Base-by-base conservation (phyloP, 2,888 invertebrate genomes). In the Acrobasis consociella region DNA sequence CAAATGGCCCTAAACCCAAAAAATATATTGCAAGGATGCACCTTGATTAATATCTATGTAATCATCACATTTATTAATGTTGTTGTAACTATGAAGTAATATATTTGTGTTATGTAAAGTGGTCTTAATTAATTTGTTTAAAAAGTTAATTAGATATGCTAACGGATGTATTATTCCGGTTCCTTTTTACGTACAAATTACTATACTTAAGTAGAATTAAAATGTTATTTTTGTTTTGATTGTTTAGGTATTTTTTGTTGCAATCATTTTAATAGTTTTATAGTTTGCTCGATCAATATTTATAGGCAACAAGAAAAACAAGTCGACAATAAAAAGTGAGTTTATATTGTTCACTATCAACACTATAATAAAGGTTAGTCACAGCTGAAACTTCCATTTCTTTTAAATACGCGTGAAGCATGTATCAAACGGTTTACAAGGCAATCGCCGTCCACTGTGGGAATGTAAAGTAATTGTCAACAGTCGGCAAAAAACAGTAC, bases 381-480 rank as follows among this genome's bases (percentile, higher is more conserved):
- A 56, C 17, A 17, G 56, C 42, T 46, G 17, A 56, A 56, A 16
- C 16, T 39, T 55, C 55, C 16, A 39, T 66, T 71, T 68, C 72
- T 72, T 67, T 65, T 51, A 59, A 56, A 61, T 46, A 37, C 46
- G 53, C 46, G 53, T 53, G 46, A 49, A 39, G 15, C 38, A 53
- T 62, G 16, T 51, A 53, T 62, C 63, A 65, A 73, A 67, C 70
- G 66, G 73, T 64, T 60, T 75, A 73, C 70, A 74, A 72, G 73
- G 72, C 72, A 75, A 76, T 72, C 69, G 67, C 53, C 67, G 64
- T 31, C 31, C 68, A 72, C 77, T 81, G 83, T 82, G 78, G 80
- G 80, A 82, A 81, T 74, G 72, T 74, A 69, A 66, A 73, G 77
- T 77, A 78, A 81, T 82, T 85, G 84, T 83, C 83, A 84, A 84